These are phyloP conservation scores for Hydrochoerus hydrochaeris DNA, from an alignment of 2,113 vertebrate species.

Conservation along the genomic window DNA sequence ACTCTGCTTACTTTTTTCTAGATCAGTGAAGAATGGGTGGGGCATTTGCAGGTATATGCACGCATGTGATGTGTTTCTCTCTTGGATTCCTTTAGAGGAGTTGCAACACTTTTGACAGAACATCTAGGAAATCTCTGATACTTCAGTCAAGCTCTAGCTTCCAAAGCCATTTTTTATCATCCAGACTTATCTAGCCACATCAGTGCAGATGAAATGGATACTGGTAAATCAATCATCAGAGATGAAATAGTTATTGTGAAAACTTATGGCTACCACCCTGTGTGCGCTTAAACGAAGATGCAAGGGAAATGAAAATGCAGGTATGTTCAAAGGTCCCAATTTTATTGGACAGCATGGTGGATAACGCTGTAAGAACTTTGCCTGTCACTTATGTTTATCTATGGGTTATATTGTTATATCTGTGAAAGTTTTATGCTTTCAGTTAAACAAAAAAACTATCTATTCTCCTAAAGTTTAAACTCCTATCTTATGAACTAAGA, in stretches of 20 bases:
- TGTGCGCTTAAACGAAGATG: not conserved
- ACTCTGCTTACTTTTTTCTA: not conserved
- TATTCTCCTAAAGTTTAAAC: not conserved
- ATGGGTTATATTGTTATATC: not conserved
- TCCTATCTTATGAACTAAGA: not conserved
- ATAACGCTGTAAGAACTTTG: not conserved
- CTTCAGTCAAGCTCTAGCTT: not conserved
- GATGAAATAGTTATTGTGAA: not conserved
- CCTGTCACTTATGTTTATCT: not conserved
- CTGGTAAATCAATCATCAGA: not conserved
- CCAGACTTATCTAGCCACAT: not conserved
- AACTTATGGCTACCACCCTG: not conserved
- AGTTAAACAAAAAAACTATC: not conserved
- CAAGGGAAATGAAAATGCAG: not conserved
- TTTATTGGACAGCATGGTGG: not conserved
- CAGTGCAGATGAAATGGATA: not conserved
- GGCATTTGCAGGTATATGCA: not conserved
- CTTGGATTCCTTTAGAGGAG: not conserved
- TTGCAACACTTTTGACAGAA: not conserved
- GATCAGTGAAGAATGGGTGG: not conserved
- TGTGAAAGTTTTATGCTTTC: not conserved
- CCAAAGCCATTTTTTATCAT: not conserved
- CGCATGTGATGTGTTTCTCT: not conserved
- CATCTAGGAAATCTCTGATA: not conserved
- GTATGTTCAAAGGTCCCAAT: not conserved